A percentile compares a stretch with the other conserved stretches of the same genome.
Conservation (phyloP, 2,888 invertebrate species). For the Pachliopta kotzebuea region DNA sequence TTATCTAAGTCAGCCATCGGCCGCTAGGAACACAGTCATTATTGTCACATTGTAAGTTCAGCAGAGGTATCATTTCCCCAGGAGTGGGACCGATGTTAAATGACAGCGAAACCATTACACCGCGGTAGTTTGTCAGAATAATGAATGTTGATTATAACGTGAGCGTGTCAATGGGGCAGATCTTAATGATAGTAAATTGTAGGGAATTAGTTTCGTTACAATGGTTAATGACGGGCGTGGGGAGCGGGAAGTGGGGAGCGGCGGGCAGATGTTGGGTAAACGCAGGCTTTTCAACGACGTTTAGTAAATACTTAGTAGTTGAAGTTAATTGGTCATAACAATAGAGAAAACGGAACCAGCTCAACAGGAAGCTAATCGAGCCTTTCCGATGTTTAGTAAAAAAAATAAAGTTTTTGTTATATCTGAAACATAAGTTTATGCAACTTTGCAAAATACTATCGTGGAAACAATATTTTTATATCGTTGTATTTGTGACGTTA, state of each 20-base stretch:
- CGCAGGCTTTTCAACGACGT: background rate
- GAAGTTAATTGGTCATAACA: no score
- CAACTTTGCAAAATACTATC: no score
- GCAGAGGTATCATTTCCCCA: slow-evolving; percentile 23
- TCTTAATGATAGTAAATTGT: slow-evolving; percentile 51
- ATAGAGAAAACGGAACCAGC: no score
- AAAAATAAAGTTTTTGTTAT: no score
- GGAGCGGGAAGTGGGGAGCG: slow-evolving; percentile 30
- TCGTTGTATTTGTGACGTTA: no score
- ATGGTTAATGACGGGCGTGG: slow-evolving; percentile 32
- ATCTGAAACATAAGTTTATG: no score
- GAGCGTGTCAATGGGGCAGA: slow-evolving; percentile 47
- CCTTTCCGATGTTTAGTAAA: no score
- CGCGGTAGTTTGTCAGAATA: slow-evolving; percentile 39
- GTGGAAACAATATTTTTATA: no score
- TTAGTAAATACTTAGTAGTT: no score
- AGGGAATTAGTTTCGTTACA: slow-evolving; percentile 42
- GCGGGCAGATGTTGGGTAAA: slow-evolving; percentile 30
- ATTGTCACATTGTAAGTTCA: slow-evolving; percentile 20
- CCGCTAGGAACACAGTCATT: slow-evolving; percentile 13
- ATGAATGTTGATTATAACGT: slow-evolving; percentile 49
- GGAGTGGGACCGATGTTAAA: slow-evolving; percentile 21
- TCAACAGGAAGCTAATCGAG: no score
- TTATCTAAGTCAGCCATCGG: no score
- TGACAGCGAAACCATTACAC: slow-evolving; percentile 35